phyloP scores from a whole-genome alignment of 53 echinoderm and acorn worm genomes.

The Mesocentrotus franciscanus region DNA sequence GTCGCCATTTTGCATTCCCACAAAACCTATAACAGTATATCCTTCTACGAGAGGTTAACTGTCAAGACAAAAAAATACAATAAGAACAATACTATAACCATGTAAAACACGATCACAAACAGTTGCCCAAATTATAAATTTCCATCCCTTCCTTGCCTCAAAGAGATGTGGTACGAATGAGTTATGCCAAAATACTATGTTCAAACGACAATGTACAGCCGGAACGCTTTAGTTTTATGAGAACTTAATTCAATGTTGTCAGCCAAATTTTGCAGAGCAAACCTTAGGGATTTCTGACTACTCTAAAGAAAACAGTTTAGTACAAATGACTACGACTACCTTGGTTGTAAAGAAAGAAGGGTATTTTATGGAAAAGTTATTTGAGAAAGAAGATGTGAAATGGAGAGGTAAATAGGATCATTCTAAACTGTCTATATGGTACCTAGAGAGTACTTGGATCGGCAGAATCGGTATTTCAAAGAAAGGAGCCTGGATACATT shows the following conservation, averaged over 20 bases:
- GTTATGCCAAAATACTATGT: background rate
- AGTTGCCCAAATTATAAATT: no score
- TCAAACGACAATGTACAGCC: background rate
- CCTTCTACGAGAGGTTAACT: no score
- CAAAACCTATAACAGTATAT: no score
- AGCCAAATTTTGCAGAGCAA: background rate
- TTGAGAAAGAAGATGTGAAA: background rate
- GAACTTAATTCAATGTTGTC: background rate
- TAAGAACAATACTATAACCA: no score
- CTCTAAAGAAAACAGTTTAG: background rate
- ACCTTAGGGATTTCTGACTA: background rate
- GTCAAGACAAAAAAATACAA: no score
- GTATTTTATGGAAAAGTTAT: background rate
- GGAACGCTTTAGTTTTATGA: background rate
- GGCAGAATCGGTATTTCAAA: background rate
- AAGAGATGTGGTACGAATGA: background rate
- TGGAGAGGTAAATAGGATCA: background rate
- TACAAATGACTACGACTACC: background rate
- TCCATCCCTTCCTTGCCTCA: background rate
- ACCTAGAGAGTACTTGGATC: background rate
- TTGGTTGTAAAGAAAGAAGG: background rate
- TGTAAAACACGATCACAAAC: no score
- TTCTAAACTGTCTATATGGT: background rate
- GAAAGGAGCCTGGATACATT: background rate
- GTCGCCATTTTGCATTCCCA: no score